Evolutionary conservation across 2,113 vertebrate species (phyloP).

Genomic region (Phalacrocorax pelagicus): DNA sequence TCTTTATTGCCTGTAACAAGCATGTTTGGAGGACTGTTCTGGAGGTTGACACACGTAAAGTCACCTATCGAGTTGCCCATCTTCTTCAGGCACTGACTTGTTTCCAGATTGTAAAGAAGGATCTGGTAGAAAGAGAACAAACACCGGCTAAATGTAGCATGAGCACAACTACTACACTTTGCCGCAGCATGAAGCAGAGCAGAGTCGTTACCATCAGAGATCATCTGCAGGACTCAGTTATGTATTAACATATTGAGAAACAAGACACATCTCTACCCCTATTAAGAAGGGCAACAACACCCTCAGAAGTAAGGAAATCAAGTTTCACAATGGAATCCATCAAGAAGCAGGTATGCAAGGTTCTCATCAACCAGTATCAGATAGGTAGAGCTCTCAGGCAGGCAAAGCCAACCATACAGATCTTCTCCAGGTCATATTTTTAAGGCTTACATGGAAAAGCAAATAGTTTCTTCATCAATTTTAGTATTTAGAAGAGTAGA

Average conservation of each 20-base stretch:
- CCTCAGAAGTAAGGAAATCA: not conserved
- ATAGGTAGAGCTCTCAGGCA: not conserved
- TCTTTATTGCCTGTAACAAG: constrained; percentile 93
- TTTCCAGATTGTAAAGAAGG: constrained; percentile 89
- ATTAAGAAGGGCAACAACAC: not conserved
- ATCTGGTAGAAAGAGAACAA: constrained; percentile 76
- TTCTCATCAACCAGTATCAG: not conserved
- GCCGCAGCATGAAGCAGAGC: not conserved
- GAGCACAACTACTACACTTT: rapidly evolving
- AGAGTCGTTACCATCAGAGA: not conserved
- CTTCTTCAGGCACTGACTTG: constrained; percentile 76
- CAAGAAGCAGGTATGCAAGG: not conserved
- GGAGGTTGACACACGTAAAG: constrained; percentile 90
- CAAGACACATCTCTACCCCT: not conserved
- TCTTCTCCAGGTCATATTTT: not conserved
- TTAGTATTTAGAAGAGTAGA: not conserved
- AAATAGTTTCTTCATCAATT: not conserved
- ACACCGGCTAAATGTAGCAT: not conserved
- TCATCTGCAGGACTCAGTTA: not conserved
- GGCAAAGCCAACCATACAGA: not conserved
- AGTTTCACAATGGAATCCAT: not conserved
- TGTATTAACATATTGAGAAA: too few relatives aligned
- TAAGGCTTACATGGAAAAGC: not conserved
- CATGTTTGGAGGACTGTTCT: constrained; percentile 82
- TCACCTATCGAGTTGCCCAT: constrained; percentile 87